phyloP scores from a whole-genome alignment of 2,888 invertebrate species.

The Heliconius charithonia region DNA sequence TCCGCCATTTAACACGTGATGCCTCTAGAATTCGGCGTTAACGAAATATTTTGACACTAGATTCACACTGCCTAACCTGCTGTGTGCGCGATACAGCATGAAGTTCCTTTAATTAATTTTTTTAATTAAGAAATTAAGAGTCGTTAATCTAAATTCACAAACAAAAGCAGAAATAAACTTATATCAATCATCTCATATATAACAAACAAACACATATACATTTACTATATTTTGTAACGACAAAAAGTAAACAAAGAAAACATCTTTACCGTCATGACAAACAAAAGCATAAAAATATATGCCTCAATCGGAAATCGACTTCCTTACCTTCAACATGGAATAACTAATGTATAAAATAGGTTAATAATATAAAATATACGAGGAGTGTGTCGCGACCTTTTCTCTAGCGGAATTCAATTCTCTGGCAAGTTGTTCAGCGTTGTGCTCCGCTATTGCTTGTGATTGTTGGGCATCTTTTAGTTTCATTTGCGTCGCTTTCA shows the following conservation, averaged over 20 bases:
- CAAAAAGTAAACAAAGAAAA: not conserved
- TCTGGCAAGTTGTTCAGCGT: conserved; percentile 85
- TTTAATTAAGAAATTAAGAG: no score
- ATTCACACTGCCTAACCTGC: no score
- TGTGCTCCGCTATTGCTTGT: conserved; percentile 86
- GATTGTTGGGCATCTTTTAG: conserved; percentile 88
- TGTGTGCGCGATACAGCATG: no score
- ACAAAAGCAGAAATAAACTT: no score
- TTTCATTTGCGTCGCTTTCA: conserved; percentile 87
- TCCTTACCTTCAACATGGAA: conserved; percentile 3
- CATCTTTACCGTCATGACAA: not conserved
- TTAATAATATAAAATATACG: conserved; percentile 1
- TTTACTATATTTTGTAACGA: not conserved
- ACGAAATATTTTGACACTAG: no score
- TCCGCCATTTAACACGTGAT: no score
- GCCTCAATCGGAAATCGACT: conserved; percentile 6
- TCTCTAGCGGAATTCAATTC: conserved; percentile 86
- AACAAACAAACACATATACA: no score
- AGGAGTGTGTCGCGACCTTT: conserved; percentile 69
- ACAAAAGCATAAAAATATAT: not conserved
- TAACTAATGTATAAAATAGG: not conserved
- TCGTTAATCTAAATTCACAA: no score
- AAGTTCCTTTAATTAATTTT: no score
- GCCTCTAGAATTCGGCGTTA: no score
- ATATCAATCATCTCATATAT: no score